Conservation (phyloP, 2,113 vertebrate species). For the Miniopterus natalensis region DNA sequence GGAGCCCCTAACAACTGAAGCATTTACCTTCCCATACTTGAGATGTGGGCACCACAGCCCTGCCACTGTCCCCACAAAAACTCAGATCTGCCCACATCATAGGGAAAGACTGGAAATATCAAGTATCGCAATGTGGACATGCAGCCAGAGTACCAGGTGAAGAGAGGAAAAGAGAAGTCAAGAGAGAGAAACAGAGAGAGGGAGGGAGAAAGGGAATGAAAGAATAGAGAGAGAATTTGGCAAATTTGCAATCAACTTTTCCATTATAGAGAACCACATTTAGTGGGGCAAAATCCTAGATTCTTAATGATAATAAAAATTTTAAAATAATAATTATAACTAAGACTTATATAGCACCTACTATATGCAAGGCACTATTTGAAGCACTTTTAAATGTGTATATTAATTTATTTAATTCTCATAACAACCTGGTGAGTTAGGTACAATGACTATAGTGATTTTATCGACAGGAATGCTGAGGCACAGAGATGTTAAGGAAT, state of each 20-base stretch:
- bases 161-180: not conserved
- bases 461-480: slow-evolving; percentile 13
- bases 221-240: not conserved
- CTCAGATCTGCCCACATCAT: not conserved
- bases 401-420: not conserved
- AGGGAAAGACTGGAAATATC: not conserved
- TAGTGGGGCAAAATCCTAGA: not conserved
- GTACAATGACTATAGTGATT: not conserved
- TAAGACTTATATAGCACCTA: not conserved
- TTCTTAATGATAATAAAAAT: not conserved
- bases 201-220: not conserved
- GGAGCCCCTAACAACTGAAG: slow-evolving; percentile 22
- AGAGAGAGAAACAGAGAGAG: not conserved
- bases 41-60: not conserved
- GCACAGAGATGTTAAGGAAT: slow-evolving; percentile 1
- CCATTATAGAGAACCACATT: not conserved
- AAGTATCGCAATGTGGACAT: not conserved
- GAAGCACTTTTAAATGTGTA: not conserved
- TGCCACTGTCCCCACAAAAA: not conserved
- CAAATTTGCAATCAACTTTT: not conserved
- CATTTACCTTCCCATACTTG: slow-evolving; percentile 10
- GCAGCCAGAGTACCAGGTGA: not conserved
- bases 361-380: not conserved
- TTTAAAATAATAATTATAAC: not conserved
- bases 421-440: not conserved